Base-by-base conservation (phyloP, 2,888 invertebrate species). In the Drosophila monieri region DNA sequence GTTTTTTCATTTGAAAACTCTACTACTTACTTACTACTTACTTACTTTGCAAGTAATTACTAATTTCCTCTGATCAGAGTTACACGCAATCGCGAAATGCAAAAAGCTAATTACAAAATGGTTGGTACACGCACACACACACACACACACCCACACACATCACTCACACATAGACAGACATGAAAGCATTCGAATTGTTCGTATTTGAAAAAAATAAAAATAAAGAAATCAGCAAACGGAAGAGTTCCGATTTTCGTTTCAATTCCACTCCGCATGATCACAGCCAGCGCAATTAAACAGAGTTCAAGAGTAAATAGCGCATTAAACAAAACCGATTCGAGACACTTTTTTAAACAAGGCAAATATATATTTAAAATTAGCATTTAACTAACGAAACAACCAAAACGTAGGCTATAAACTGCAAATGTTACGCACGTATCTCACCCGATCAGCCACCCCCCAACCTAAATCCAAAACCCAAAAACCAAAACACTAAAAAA, bases 41-140 rank as follows among this genome's bases (percentile, higher is more conserved):
- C 71, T 39, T 73, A 64, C 61, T 64, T 68, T 79, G 77, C 79
- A 78, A 72, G 60, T 73, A 69, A 71, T 57, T 54, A 61, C 55
- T 59, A 56, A 80, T 73, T 87, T 78, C 73, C 76, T 76, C 80
- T 76, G 74, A 81, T 78, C 80, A 85, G 81, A 87, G 79, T 85
- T 70, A 78, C 70, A 73, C 71, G 81, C 69, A 61, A 61, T 61
- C 62, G 60, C 60, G 62, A 62, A 62, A 61, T 61, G 67, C 37
- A 67, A 72, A 25, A 80, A 67, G 64, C 62, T 68, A 80, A 80
- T 74, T 84, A 84, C 60, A 55, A 62, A 75, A 79, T 53, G 73
- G 78, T 80, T 86, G 86, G 66, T 67, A 71, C 74, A 71, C 78
- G 74, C 65, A 41, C 39, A 15, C 69, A 47, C 53, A n/a, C 65